These are phyloP conservation scores for Myotis davidii DNA, from an alignment of 2,113 vertebrate genomes.

Conservation along the genomic window DNA sequence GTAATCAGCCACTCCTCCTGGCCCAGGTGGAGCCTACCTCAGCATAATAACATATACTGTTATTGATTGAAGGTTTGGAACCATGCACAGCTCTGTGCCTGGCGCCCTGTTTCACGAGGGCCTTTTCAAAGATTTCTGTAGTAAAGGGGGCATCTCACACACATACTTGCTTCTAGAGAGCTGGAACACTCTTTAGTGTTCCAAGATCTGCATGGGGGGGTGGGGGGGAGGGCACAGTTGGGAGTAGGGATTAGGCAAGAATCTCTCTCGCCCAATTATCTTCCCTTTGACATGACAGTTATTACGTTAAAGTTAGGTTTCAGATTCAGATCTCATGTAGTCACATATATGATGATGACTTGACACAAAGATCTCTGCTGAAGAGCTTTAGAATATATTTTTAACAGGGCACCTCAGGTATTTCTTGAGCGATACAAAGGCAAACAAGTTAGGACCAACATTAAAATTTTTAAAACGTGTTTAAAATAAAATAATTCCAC, in stretches of 20 bases:
- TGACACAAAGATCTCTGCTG: background rate
- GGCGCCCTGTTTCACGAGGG: background rate
- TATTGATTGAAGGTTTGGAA: background rate
- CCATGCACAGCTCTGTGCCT: background rate
- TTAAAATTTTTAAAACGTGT: background rate
- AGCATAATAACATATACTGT: background rate
- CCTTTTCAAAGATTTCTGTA: background rate
- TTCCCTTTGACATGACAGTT: background rate
- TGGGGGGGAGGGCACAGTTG: too few species aligned
- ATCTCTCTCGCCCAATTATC: background rate
- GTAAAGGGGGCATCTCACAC: background rate
- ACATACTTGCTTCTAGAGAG: background rate
- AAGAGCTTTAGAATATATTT: background rate
- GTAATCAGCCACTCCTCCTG: background rate
- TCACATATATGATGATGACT: background rate
- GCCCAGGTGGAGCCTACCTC: rapidly evolving
- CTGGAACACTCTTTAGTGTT: background rate
- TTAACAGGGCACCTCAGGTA: background rate
- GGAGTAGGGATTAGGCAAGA: background rate
- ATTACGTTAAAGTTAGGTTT: background rate
- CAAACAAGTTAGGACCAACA: background rate
- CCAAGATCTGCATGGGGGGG: background rate
- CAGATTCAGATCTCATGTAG: background rate
- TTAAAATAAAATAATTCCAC: conserved; percentile 2
- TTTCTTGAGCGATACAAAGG: background rate